These are phyloP conservation scores for Podiceps cristatus DNA, from an alignment of 2,113 vertebrate species.

Conservation along the genomic window DNA sequence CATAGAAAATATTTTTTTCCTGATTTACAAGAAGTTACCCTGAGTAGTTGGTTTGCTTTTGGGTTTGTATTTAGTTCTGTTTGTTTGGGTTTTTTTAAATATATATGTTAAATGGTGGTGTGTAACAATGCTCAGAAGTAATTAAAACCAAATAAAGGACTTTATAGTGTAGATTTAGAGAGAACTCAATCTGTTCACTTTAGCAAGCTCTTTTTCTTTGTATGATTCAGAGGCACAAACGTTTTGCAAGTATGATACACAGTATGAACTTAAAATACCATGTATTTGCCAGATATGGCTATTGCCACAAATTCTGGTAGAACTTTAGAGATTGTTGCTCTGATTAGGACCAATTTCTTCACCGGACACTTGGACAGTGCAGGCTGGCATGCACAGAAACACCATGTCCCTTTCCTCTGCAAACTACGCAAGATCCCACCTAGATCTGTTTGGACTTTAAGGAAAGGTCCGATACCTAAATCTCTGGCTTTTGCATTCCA, in stretches of 20 bases:
- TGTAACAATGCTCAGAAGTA: not conserved
- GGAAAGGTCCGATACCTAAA: not conserved
- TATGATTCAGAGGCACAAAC: not conserved
- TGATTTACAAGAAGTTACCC: not conserved
- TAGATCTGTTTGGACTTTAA: not conserved
- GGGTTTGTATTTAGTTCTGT: not conserved
- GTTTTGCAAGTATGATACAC: not conserved
- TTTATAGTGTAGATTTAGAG: not conserved
- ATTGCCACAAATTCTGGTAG: not conserved
- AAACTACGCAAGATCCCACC: not conserved
- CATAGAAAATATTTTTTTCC: not conserved
- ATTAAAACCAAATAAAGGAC: not conserved
- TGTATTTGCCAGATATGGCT: not conserved
- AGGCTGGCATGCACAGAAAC: not conserved
- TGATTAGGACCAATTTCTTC: not conserved
- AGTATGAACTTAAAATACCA: not conserved
- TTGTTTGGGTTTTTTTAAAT: not conserved
- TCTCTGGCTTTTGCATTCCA: not conserved
- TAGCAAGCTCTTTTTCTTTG: not conserved
- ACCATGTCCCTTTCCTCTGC: not conserved
- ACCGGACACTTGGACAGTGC: not conserved
- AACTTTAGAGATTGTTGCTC: not conserved
- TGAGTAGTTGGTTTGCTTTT: not conserved
- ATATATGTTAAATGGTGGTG: accelerated
- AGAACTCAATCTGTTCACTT: not conserved